Conservation (phyloP, 2,888 invertebrate genomes). For the Mactromeris polynyma region DNA sequence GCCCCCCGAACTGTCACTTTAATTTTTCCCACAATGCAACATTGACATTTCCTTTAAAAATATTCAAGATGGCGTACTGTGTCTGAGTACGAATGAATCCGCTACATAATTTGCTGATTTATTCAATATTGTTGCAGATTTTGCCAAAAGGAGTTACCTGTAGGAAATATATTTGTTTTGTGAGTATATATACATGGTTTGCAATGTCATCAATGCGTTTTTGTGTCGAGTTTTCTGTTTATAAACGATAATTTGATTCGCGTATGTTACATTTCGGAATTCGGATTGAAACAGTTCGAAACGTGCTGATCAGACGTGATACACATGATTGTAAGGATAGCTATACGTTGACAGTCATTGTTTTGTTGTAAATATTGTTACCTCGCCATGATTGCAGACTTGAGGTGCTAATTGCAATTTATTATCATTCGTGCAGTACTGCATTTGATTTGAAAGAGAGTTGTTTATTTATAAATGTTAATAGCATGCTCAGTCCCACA, state of each 20-base stretch:
- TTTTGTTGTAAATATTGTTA: not conserved
- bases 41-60: conserved; percentile 76
- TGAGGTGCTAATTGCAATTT: not conserved
- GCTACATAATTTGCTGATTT: conserved; percentile 38
- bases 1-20: conserved; percentile 68
- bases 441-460: too few species aligned
- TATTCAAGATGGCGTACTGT: conserved; percentile 81
- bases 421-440: too few species aligned
- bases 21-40: conserved; percentile 72
- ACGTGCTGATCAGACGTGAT: not conserved
- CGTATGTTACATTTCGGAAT: conserved; percentile 29
- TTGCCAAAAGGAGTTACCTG: not conserved
- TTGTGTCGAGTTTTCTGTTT: not conserved
- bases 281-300: conserved; percentile 10
- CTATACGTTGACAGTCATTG: not conserved
- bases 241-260: conserved; percentile 4
- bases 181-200: conserved; percentile 22
- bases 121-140: not conserved
- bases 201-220: not conserved
- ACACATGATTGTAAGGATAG: not conserved
- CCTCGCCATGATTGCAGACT: not conserved
- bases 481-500: too few species aligned
- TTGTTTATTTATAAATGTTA: too few species aligned
- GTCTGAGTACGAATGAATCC: conserved; percentile 26
- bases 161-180: conserved; percentile 30